Conservation (phyloP, 2,797 vertebrate species). For the Aratinga solstitialis region DNA sequence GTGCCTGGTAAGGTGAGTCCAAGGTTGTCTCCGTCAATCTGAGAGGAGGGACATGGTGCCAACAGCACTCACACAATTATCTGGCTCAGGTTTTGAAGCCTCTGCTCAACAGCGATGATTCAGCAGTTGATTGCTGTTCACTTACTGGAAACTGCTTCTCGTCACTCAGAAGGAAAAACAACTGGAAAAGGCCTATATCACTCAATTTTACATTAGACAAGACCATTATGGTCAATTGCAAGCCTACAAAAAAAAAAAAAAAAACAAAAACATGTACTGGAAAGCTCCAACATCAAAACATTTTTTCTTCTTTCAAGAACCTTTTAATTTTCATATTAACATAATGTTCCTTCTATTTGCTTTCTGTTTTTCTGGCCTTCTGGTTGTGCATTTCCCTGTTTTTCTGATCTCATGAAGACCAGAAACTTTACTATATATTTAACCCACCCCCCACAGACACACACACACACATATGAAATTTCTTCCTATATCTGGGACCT, state of each 20-base stretch:
- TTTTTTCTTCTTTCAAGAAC: neutral
- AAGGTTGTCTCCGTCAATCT: constrained; percentile 28
- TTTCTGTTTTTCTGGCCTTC: neutral
- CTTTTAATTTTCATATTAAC: neutral
- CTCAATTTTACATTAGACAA: neutral
- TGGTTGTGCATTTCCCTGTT: neutral
- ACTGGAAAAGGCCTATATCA: neutral
- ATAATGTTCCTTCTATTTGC: neutral
- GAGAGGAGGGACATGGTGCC: neutral
- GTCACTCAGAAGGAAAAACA: constrained; percentile 40
- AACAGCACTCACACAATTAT: constrained; percentile 57
- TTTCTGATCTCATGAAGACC: neutral
- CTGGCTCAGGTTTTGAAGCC: constrained; percentile 51
- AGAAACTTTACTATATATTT: neutral
- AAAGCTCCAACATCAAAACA: neutral
- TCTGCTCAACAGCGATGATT: constrained; percentile 60
- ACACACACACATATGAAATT: neutral
- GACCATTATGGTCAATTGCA: neutral
- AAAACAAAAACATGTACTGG: neutral
- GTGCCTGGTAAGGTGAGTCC: constrained; percentile 25
- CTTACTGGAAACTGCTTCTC: constrained; percentile 48
- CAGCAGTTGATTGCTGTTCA: constrained; percentile 62
- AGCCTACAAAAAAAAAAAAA: neutral
- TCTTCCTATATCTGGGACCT: neutral
- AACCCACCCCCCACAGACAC: neutral